Percentiles rank a stretch among this genome's conserved stretches.
Conservation (phyloP, 2,113 vertebrate species). For the Promerops cafer region DNA sequence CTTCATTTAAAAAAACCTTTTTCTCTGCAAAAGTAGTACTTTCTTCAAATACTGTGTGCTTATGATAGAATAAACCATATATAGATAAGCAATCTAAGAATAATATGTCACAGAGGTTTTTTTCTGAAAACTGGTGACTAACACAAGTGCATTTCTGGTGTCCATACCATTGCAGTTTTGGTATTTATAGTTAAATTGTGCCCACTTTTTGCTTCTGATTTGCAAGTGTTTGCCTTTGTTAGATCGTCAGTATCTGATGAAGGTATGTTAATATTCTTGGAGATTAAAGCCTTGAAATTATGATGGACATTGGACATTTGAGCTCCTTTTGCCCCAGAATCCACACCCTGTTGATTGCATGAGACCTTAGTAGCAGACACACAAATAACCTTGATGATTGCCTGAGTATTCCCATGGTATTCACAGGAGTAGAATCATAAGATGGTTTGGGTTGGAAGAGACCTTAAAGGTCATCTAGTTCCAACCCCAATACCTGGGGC, state of each 20-base stretch:
- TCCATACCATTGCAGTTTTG: neutral
- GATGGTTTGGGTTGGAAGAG: neutral
- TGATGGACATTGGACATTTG: neutral
- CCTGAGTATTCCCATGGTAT: neutral
- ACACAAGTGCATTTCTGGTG: neutral
- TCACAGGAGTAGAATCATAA: neutral
- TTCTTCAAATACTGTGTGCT: neutral
- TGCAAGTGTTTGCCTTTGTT: neutral
- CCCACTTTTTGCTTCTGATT: neutral
- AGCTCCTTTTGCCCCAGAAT: neutral
- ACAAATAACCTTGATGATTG: neutral
- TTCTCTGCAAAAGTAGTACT: neutral
- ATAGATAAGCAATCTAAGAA: neutral
- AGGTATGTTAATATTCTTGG: neutral
- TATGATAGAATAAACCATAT: neutral
- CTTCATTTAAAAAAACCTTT: fast-evolving
- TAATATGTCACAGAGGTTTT: neutral
- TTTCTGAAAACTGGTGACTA: neutral
- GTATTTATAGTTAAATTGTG: neutral
- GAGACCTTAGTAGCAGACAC: neutral
- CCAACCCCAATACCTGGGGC: neutral
- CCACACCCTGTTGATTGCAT: neutral
- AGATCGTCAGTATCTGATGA: neutral
- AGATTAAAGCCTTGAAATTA: neutral
- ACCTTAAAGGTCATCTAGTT: neutral